A percentile compares a stretch with the other conserved stretches of the same genome.
These are phyloP conservation scores for Julus scanicus DNA, from an alignment of 2,888 invertebrate genomes.

Conservation along the genomic window DNA sequence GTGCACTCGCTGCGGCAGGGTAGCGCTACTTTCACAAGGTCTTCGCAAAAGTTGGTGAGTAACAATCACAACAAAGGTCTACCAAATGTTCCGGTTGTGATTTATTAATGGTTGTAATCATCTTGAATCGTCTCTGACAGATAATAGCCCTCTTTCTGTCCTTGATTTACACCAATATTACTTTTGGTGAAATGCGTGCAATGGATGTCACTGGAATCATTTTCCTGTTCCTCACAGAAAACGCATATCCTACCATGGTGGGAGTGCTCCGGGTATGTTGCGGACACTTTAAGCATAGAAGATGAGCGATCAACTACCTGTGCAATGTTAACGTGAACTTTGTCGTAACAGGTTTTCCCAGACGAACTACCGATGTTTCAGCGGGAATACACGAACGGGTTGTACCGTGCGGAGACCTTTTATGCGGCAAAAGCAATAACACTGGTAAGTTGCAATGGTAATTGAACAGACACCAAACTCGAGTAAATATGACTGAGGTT, in stretches of 20 bases:
- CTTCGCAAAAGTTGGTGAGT: slow-evolving; percentile 21
- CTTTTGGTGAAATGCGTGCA: neutral
- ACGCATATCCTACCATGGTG: neutral
- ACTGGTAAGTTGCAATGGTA: slow-evolving; percentile 71
- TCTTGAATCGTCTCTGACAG: neutral
- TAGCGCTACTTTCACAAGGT: neutral
- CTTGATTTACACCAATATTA: slow-evolving; percentile 1
- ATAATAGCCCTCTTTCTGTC: neutral
- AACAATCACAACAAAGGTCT: neutral
- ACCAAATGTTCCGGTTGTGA: neutral
- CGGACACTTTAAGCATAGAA: neutral
- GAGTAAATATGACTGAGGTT: too few relatives aligned
- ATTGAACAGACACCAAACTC: too few relatives aligned
- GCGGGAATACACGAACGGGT: slow-evolving; percentile 82
- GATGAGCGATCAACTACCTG: neutral
- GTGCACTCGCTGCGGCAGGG: neutral
- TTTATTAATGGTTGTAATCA: neutral
- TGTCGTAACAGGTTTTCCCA: slow-evolving; percentile 75
- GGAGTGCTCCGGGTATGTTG: slow-evolving; percentile 12
- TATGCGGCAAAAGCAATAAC: slow-evolving; percentile 83
- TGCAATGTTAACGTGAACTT: neutral
- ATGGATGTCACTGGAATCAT: slow-evolving; percentile 44
- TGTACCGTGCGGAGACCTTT: slow-evolving; percentile 83
- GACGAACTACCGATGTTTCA: slow-evolving; percentile 82
- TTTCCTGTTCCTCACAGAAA: slow-evolving; percentile 32